A percentile compares a stretch with the other conserved stretches of the same genome.
phyloP scores from a whole-genome alignment of 1,140 invertebrate genomes.

The Grapholita molesta region DNA sequence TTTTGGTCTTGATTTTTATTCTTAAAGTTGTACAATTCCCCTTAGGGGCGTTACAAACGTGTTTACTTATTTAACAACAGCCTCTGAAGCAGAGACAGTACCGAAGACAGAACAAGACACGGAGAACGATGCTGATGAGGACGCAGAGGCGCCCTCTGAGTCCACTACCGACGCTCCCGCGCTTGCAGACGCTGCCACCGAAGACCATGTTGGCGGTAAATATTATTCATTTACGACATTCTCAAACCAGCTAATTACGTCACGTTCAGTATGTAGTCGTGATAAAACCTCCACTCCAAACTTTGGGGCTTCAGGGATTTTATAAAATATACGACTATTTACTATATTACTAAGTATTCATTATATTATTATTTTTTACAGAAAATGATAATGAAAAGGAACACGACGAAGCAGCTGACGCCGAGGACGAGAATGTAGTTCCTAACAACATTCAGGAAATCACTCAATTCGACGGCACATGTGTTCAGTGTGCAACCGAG shows the following conservation, averaged over 20 bases:
- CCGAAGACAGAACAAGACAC: constrained; percentile 50
- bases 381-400: constrained; percentile 60
- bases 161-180: constrained; percentile 29
- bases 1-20: no score
- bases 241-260: no score
- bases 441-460: constrained; percentile 53
- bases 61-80: constrained; percentile 18
- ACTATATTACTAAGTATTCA: not conserved
- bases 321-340: no score
- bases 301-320: no score
- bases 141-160: constrained; percentile 21
- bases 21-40: no score
- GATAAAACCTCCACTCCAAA: no score
- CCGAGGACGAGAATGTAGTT: constrained; percentile 38
- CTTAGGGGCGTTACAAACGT: no score
- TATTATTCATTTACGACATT: not conserved
- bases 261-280: no score
- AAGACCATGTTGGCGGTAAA: constrained; percentile 43
- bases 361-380: constrained; percentile 31
- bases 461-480: constrained; percentile 47
- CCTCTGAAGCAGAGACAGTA: constrained; percentile 32
- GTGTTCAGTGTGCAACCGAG: constrained; percentile 51
- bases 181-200: constrained; percentile 38
- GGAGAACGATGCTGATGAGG: constrained; percentile 20
- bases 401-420: constrained; percentile 43